Evolutionary conservation across 2,113 vertebrate genomes (phyloP), one percentile per base, ranked within the genome.

Genomic region (Ochotona princeps): DNA sequence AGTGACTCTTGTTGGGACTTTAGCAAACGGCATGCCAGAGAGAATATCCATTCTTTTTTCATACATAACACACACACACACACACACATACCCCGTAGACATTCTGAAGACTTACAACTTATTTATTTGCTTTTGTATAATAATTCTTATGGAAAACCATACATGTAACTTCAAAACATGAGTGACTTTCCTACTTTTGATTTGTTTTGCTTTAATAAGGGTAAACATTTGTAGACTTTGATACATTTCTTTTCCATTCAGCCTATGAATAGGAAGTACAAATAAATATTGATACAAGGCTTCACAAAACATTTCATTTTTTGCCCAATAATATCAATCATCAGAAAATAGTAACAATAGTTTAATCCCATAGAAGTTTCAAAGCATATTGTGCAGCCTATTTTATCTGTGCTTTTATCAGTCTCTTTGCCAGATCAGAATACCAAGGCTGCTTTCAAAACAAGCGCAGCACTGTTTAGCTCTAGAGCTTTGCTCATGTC

Each of bases 281-380:
- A 51, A 75, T 47, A 76, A 9, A 15, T 75, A 75, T 5, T 8
- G 26, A 90, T 49, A n/a, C 20, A 88, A 32, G 12, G 76, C 75
- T 17, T 93, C 87, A 89, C 75, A 28, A 87, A 88, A 81, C 1
- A 92, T 75, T 93, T 70, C 20, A 60, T 25, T 38, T 79, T 44
- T 44, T 44, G 38, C 38, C 38, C 38, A 47, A 86, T 54, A 67
- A 85, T 81, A 72, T 61, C 23, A 72, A 87, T 67, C 14, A 21
- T 44, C 17, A 86, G n/a, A 72, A 95, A 93, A 81, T 26, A 20
- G n/a, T 51, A 66, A 60, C 9, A 30, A 30, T 75, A 44, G 69
- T 54, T 74, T 73, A 89, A 91, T 61, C 23, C 35, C 32, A 61
- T 30, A 6, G n/a, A 72, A 44, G 38, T 81, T 91, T 87, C 60